phyloP scores from a whole-genome alignment of 2,888 invertebrate genomes.

The Alloplasta piceator region DNA sequence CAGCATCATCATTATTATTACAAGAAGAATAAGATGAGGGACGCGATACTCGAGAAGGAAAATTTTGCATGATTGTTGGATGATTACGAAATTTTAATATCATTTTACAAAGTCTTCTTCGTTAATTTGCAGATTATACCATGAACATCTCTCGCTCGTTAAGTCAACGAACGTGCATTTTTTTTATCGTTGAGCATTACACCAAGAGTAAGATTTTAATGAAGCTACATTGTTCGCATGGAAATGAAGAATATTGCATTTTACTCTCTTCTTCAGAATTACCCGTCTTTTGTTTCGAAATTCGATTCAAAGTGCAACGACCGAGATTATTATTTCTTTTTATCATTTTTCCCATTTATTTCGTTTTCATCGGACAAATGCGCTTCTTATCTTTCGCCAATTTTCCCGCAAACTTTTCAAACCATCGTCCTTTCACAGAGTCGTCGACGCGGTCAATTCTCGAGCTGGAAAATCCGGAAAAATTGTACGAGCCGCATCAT shows the following conservation, averaged over 20 bases:
- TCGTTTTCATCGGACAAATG: too few relatives aligned
- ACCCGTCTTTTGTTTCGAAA: background rate
- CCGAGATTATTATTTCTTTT: constrained; percentile 7
- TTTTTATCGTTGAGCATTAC: too few relatives aligned
- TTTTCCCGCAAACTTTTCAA: background rate
- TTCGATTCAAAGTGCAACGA: constrained; percentile 24
- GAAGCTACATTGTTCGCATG: background rate
- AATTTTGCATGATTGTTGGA: too few relatives aligned
- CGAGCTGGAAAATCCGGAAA: constrained; percentile 21
- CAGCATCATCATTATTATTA: too few relatives aligned
- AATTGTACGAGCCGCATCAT: background rate
- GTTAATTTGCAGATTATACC: too few relatives aligned
- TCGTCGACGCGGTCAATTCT: constrained; percentile 45
- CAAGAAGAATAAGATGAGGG: too few relatives aligned
- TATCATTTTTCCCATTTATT: background rate
- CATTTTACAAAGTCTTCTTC: too few relatives aligned
- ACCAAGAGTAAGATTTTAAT: background rate
- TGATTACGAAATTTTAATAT: too few relatives aligned
- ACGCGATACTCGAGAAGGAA: too few relatives aligned
- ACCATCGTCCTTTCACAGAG: constrained; percentile 43
- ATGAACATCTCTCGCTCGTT: too few relatives aligned
- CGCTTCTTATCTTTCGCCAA: too few relatives aligned
- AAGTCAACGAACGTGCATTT: too few relatives aligned
- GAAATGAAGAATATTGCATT: background rate
- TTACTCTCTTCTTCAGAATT: constrained; percentile 2